Conservation (phyloP, 2,797 vertebrate species). For the Forpus xanthops region DNA sequence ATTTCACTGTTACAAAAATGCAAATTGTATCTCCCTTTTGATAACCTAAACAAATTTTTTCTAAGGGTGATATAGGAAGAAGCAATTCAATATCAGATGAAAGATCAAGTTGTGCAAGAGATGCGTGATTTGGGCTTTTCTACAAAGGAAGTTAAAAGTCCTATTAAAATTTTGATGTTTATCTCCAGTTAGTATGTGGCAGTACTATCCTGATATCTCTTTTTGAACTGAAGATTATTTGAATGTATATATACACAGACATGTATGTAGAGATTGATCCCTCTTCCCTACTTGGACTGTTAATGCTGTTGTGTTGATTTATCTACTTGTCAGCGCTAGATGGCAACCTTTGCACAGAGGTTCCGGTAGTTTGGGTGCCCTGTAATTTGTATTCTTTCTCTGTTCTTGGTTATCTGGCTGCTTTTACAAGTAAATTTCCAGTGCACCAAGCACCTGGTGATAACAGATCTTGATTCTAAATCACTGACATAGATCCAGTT, state of each 20-base stretch:
- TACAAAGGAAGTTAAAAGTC: neutral
- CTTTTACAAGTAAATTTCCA: neutral
- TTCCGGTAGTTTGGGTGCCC: neutral
- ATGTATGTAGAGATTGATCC: neutral
- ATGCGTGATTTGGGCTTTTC: neutral
- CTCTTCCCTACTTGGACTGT: neutral
- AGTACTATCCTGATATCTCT: neutral
- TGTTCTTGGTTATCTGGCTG: neutral
- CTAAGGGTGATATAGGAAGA: neutral
- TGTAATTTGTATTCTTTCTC: neutral
- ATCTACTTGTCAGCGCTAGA: neutral
- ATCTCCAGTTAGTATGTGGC: neutral
- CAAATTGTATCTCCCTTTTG: neutral
- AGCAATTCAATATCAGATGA: neutral
- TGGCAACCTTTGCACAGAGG: neutral
- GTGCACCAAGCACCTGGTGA: neutral
- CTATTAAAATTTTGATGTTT: neutral
- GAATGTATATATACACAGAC: rapidly evolving
- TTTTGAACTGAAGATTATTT: neutral
- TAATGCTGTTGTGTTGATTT: neutral
- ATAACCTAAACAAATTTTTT: neutral
- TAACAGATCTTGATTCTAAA: neutral
- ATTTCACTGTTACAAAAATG: neutral
- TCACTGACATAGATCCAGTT: neutral
- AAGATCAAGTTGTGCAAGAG: neutral